Conservation (phyloP, 2,888 invertebrate species). For the Drosophila pseudotakahashii region DNA sequence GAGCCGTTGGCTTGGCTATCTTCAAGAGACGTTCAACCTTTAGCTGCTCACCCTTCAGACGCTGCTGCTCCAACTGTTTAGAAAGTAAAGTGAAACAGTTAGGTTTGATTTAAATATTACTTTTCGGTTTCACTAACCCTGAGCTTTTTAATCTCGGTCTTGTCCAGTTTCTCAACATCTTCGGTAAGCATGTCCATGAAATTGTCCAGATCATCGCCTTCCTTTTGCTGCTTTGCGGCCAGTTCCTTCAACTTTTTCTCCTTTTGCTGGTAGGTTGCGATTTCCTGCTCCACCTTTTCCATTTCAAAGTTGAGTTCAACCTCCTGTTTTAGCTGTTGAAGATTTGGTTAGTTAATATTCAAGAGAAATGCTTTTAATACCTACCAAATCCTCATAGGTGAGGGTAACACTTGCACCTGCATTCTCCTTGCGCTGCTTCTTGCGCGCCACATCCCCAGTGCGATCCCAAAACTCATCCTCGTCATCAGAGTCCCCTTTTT, state of each 20-base stretch:
- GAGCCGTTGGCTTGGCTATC: conserved; percentile 88
- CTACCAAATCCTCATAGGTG: conserved; percentile 89
- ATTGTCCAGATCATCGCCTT: conserved; percentile 91
- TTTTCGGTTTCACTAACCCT: conserved; percentile 81
- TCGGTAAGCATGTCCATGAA: conserved; percentile 90
- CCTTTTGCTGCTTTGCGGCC: conserved; percentile 53
- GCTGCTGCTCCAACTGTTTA: conserved; percentile 87
- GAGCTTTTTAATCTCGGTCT: conserved; percentile 87
- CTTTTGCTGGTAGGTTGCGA: conserved; percentile 84
- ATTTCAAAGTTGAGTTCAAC: conserved; percentile 86
- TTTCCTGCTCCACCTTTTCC: conserved; percentile 86
- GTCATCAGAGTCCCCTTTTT: conserved; percentile 94
- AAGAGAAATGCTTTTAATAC: neutral
- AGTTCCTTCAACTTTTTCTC: conserved; percentile 82
- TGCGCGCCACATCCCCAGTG: conserved; percentile 95
- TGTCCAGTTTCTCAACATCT: conserved; percentile 86
- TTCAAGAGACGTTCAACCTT: conserved; percentile 90
- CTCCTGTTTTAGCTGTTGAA: conserved; percentile 77
- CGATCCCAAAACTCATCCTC: conserved; percentile 98
- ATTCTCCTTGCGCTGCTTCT: conserved; percentile 88
- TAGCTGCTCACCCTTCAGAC: conserved; percentile 88
- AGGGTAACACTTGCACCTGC: conserved; percentile 80
- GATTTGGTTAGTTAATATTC: neutral
- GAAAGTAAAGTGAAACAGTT: fast-evolving
- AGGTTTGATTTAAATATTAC: neutral